Evolutionary conservation across 1,140 invertebrate species (phyloP), one percentile per base, ranked within the genome.

Genomic region (Doryteuthis pealeii): DNA sequence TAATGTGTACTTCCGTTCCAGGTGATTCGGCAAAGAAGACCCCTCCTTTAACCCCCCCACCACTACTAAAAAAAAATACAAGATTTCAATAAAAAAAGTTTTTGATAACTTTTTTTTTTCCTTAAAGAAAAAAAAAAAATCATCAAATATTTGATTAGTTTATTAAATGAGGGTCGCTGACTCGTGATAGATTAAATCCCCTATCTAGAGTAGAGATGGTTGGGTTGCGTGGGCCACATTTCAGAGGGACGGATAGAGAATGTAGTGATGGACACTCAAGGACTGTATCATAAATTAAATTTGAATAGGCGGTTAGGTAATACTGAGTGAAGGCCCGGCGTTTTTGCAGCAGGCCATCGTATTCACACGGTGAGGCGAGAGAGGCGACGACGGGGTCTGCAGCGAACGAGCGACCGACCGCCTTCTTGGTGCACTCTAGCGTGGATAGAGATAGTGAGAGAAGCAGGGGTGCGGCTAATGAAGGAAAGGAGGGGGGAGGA

Each of bases 261-360:
- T 28, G 45, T 15, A 49, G 45, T 49, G 45, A 49, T 49, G 54
- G 18, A 62, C 18, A 62, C 54, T 62, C 54, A 22, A 62, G 54
- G 6, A 62, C 26, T 62, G 22, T 49, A 49, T n/a, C 54, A 62
- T 62, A 62, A 62, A 62, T 62, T 62, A 62, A 62, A 62, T 62
- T 62, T 62, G 54, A 62, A 62, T 62, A 22, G 54, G 54, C 18
- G 54, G 54, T 62, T 62, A 62, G 54, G 54, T 62, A 62, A 62
- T 62, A 62, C 26, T 28, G 54, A 62, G 54, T 62, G 22, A 62
- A 62, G 54, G 54, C 54, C 54, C 5, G 18, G 54, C 18, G 54
- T 15, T 62, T 5, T 22, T 62, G 54, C 54, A 62, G 54, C 54
- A 62, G 54, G 5, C 54, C 26, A 62, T 28, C 54, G 26, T 18